These are phyloP conservation scores for Ptychobarbus kaznakovi DNA, from an alignment of 2,797 vertebrate species.

Conservation along the genomic window DNA sequence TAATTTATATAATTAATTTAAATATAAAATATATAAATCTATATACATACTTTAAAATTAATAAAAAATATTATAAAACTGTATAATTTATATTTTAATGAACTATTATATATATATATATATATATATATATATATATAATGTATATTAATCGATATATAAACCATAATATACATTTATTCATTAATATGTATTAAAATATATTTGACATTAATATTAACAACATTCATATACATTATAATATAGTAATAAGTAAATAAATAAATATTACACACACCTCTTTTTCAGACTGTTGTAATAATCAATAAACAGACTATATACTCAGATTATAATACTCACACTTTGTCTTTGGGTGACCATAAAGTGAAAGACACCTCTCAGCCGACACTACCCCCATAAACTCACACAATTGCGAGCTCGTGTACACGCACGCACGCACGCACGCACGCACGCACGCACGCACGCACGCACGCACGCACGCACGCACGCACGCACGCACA, in stretches of 20 bases:
- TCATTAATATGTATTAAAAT: no score
- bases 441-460: neutral
- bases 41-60: no score
- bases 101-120: no score
- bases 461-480: neutral
- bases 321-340: neutral
- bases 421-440: slow-evolving; percentile 14
- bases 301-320: neutral
- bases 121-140: no score
- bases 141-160: neutral
- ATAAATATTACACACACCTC: neutral
- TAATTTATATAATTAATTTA: neutral
- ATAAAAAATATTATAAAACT: no score
- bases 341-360: no score
- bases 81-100: no score
- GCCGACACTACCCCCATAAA: neutral
- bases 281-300: neutral
- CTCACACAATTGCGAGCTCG: no score
- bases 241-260: neutral
- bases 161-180: neutral
- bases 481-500: slow-evolving; percentile 15
- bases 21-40: neutral
- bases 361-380: neutral
- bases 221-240: neutral
- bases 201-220: neutral